Conservation (phyloP, 2,888 invertebrate genomes). For the Orchesellides sinensis region DNA sequence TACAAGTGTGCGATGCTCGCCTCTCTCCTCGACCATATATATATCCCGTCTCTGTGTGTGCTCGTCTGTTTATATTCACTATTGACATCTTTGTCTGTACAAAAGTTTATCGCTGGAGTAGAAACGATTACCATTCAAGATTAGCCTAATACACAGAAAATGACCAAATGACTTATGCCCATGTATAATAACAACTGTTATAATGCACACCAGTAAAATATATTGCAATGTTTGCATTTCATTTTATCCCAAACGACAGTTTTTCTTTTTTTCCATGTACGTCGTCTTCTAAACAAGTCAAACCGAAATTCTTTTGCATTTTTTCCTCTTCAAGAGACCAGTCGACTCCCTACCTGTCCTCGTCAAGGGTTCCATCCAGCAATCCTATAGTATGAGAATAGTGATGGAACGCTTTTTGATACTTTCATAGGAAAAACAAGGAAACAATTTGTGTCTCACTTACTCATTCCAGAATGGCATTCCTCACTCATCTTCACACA, state of each 20-base stretch:
- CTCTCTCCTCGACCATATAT: too few species aligned
- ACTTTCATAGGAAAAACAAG: constrained; percentile 46
- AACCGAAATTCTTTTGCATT: constrained; percentile 31
- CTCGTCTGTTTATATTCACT: constrained; percentile 47
- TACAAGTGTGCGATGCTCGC: constrained; percentile 36
- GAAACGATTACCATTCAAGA: constrained; percentile 44
- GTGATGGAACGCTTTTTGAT: constrained; percentile 35
- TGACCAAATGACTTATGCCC: constrained; percentile 63
- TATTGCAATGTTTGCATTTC: constrained; percentile 11
- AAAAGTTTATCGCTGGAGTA: background rate
- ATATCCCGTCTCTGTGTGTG: constrained; percentile 25
- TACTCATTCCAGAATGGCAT: constrained; percentile 63
- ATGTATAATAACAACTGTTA: constrained; percentile 33
- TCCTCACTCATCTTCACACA: constrained; percentile 50
- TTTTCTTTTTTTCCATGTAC: constrained; percentile 27
- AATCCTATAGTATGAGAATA: too few species aligned
- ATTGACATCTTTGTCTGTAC: constrained; percentile 58
- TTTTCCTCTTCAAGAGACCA: constrained; percentile 28
- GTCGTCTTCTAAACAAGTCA: background rate
- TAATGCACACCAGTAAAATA: background rate
- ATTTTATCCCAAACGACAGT: constrained; percentile 4
- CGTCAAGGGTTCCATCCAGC: constrained; percentile 65
- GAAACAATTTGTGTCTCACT: constrained; percentile 61
- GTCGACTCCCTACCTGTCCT: constrained; percentile 61
- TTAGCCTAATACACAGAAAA: constrained; percentile 34